phyloP scores from a whole-genome alignment of 2,797 vertebrate genomes.

The Crypturellus tataupa region DNA sequence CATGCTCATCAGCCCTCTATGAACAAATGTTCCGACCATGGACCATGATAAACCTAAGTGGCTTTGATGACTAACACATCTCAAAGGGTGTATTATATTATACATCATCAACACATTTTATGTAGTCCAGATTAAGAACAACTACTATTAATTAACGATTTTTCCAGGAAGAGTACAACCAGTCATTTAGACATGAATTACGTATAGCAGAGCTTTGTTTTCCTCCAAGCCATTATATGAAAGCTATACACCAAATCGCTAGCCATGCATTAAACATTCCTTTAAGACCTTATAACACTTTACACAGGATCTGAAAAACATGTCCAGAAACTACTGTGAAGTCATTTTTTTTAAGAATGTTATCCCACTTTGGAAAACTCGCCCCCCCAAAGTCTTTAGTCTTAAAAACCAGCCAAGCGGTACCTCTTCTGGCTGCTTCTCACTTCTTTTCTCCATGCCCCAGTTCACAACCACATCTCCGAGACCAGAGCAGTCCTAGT shows the following conservation, averaged over 20 bases:
- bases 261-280: background rate
- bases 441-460: fast-evolving
- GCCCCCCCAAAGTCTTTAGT: background rate
- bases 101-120: background rate
- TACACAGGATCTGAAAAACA: background rate
- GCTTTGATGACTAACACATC: background rate
- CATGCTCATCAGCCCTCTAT: background rate
- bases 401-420: background rate
- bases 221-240: background rate
- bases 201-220: background rate
- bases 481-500: background rate
- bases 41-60: background rate
- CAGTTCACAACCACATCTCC: background rate
- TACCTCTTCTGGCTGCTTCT: background rate
- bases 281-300: background rate
- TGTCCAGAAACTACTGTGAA: background rate
- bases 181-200: background rate
- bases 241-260: background rate
- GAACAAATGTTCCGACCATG: fast-evolving
- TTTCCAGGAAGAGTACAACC: background rate
- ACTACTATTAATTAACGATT: background rate
- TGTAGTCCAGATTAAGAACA: fast-evolving
- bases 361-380: background rate
- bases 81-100: background rate
- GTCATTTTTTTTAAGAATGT: background rate